These are phyloP conservation scores for Pristionchus pacificus DNA, from an alignment of 1,140 invertebrate species.

Conservation along the genomic window DNA sequence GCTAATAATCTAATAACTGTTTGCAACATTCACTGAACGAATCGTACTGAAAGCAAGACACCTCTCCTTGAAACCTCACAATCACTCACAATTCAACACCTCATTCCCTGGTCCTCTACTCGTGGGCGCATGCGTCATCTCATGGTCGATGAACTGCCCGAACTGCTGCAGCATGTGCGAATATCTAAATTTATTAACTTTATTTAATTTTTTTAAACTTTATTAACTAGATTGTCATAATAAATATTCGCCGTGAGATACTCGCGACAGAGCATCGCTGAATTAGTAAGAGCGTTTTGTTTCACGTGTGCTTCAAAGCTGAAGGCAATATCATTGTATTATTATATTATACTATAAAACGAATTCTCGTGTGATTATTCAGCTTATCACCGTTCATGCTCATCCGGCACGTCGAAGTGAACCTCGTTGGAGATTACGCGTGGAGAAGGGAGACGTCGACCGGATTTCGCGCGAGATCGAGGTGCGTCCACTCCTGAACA, in stretches of 20 bases:
- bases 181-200: conserved; percentile 32
- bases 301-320: too few relatives aligned
- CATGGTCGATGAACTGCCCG: conserved; percentile 49
- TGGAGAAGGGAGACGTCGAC: conserved; percentile 69
- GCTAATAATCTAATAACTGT: too few relatives aligned
- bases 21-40: too few relatives aligned
- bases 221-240: background rate
- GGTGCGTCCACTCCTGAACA: conserved; percentile 37
- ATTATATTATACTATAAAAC: background rate
- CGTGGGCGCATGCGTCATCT: conserved; percentile 47
- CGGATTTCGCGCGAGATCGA: conserved; percentile 69
- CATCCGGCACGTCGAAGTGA: conserved; percentile 74
- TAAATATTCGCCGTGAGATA: too few relatives aligned
- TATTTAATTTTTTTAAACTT: too few relatives aligned
- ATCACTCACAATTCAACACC: conserved; percentile 44
- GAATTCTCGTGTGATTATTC: background rate
- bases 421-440: conserved; percentile 78
- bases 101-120: conserved; percentile 44
- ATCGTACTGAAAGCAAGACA: too few relatives aligned
- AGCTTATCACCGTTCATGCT: conserved; percentile 23
- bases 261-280: too few relatives aligned
- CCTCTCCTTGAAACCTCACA: background rate
- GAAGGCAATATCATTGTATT: too few relatives aligned
- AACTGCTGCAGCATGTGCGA: conserved; percentile 55
- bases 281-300: too few relatives aligned